Evolutionary conservation across 2,797 vertebrate species (phyloP).

Genomic region (Mormyrus proboscirostris): DNA sequence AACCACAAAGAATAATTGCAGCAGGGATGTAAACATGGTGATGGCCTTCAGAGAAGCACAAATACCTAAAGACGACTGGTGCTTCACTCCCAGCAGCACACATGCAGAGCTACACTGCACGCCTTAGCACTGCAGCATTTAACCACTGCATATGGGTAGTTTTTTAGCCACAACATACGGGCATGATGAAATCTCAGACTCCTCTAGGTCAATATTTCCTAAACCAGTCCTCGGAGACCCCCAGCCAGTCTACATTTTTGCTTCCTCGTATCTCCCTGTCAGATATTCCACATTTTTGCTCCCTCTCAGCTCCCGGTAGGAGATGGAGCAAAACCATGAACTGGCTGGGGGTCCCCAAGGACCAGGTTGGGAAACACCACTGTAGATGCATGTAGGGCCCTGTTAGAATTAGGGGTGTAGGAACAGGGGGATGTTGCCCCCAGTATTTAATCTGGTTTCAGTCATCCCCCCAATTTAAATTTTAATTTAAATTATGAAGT

Average conservation of each 20-base stretch:
- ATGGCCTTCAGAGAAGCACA: background rate
- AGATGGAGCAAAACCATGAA: background rate
- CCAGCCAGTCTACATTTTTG: background rate
- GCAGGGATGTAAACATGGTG: background rate
- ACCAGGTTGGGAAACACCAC: background rate
- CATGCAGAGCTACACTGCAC: background rate
- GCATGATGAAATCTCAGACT: background rate
- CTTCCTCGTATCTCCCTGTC: background rate
- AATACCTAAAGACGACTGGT: background rate
- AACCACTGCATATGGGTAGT: background rate
- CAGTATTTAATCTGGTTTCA: too few species aligned
- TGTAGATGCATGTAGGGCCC: background rate
- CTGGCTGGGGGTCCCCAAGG: background rate
- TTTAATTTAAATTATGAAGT: background rate
- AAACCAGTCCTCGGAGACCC: background rate
- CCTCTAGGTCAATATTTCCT: background rate
- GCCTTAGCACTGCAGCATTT: background rate
- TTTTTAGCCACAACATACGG: background rate
- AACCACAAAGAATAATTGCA: background rate
- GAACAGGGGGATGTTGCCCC: background rate
- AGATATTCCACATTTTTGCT: background rate
- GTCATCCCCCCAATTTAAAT: background rate
- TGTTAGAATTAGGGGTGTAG: background rate
- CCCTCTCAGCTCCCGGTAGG: background rate
- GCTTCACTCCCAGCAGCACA: background rate